A percentile compares a stretch with the other conserved stretches of the same genome.
These are phyloP conservation scores for Ailuropoda melanoleuca DNA, from an alignment of 2,113 vertebrate species.

Conservation along the genomic window DNA sequence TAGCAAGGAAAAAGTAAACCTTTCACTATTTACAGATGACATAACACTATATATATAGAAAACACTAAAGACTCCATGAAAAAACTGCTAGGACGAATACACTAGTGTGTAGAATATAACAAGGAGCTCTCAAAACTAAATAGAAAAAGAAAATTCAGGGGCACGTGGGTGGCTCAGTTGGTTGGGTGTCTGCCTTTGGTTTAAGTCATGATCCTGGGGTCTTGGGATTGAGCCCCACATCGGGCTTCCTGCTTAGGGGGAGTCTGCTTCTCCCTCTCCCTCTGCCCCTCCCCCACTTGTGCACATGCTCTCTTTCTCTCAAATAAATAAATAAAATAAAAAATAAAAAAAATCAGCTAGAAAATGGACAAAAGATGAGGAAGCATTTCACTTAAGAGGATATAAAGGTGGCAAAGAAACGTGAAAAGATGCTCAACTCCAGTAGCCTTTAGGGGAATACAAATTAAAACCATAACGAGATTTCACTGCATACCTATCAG, in stretches of 20 bases:
- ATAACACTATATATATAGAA: not conserved
- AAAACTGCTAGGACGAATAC: not conserved
- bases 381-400: not conserved
- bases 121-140: not conserved
- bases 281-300: no score
- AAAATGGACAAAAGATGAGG: not conserved
- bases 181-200: no score
- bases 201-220: no score
- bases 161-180: no score
- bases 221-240: no score
- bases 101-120: not conserved
- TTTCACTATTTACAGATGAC: not conserved
- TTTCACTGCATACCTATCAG: not conserved
- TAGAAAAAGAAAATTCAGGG: no score
- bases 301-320: no score
- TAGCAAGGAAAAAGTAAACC: not conserved
- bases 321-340: no score
- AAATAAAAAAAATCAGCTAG: not conserved
- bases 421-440: not conserved
- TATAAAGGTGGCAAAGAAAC: not conserved
- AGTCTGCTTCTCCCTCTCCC: no score
- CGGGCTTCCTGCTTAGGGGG: no score
- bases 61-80: not conserved
- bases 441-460: not conserved
- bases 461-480: not conserved